Evolutionary conservation across 92 coral and sea anemone genomes (phyloP), one percentile per base, ranked within the genome.

Genomic region (Chrysogorgia sp.): DNA sequence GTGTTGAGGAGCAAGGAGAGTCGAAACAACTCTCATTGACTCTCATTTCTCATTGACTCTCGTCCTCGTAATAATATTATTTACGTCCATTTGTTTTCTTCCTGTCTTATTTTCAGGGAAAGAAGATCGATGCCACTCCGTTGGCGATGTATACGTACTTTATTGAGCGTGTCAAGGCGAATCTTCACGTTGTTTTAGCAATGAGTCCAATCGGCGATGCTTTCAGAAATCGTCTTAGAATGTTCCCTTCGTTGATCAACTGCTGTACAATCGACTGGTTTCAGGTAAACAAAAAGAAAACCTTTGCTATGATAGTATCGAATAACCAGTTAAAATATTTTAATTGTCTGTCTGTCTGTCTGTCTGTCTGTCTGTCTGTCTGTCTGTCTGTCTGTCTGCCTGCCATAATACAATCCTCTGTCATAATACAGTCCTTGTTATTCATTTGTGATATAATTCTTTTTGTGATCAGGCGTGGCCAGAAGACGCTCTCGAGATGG

Each of bases 141-240:
- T 80, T 96, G 52, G 99, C 99, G 29, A 96, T 96, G 99, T 96
- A 96, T 81, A 91, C 90, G 40, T 96, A 85, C 90, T 96, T 96
- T 83, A 96, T 96, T 34, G 99, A 96, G 31, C 99, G 99, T 29
- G 92, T 96, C 12, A 96, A 94, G 32, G 87, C 89, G 17, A 96
- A 96, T 34, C 91, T 96, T 0, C 99, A 96, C 72, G 97, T 96
- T 64, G 99, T 96, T n/a, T 77, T 96, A 26, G 99, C 99, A 1
- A 96, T 96, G 99, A 96, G 99, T 67, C 99, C 99, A 20, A 96
- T 96, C 29, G 99, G 99, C 0, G 99, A 96, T 56, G 97, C 99
- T 0, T 96, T 96, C 71, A 88, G 99, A 64, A 96, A 92, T 87
- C 86, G 99, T 29, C 89, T 96, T 79, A 87, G 99, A 77, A 96